Conservation (phyloP, 2,797 vertebrate species). For the Sebastes matsubarae region DNA sequence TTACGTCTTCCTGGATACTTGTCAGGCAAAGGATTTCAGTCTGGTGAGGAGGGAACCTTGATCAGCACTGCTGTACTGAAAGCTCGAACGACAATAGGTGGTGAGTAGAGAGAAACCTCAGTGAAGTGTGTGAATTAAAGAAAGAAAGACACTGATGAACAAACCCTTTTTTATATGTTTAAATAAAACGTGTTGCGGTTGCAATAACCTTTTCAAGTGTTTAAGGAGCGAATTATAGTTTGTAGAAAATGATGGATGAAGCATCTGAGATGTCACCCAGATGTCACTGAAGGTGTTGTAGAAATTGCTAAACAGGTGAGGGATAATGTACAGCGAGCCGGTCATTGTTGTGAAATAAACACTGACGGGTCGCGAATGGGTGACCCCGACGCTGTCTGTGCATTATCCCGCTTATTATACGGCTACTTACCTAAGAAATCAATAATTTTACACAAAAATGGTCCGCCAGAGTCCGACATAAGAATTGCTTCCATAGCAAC, state of each 20-base stretch:
- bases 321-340: no score
- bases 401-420: no score
- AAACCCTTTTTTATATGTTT: background rate
- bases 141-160: background rate
- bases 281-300: background rate
- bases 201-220: background rate
- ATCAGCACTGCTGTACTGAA: slow-evolving; percentile 92
- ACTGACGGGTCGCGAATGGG: no score
- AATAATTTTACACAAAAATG: no score
- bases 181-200: background rate
- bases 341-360: no score
- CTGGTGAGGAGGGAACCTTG: slow-evolving; percentile 90
- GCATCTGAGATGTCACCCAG: background rate
- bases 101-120: slow-evolving; percentile 49
- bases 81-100: slow-evolving; percentile 88
- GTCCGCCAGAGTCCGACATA: no score
- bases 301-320: background rate
- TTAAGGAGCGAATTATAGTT: background rate
- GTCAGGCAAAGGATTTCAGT: slow-evolving; percentile 98
- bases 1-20: slow-evolving; percentile 95
- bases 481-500: no score
- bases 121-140: background rate
- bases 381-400: no score
- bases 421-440: no score
- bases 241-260: background rate